Evolutionary conservation across 2,888 invertebrate genomes (phyloP), one percentile per base, ranked within the genome.

Genomic region (Parnassius glacialis): DNA sequence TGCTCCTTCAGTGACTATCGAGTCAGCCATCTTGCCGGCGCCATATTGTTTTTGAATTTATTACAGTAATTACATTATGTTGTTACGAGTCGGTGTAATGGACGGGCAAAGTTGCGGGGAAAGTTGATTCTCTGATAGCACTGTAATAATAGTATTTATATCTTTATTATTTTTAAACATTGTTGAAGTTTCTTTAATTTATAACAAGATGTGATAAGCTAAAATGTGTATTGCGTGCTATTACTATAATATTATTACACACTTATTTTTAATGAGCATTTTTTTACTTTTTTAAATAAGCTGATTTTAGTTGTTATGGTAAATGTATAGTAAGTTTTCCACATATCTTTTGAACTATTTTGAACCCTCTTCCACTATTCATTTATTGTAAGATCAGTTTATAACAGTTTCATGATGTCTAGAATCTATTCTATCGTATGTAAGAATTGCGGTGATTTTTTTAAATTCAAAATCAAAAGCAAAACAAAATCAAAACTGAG

Each of bases 31-130:
- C 82, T 83, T 82, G 73, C 65, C 59, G 66, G 68, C 78, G 80
- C 83, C 81, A 81, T 87, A 85, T 84, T 85, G 84, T 82, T 83
- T 84, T 85, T 79, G 78, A 82, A 83, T 86, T 85, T 87, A 87
- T 84, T 79, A 80, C 79, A 68, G 78, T 79, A 84, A 85, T 87
- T 85, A 85, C 78, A 77, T 78, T 77, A 62, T 34, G 62, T 58
- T 81, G 79, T 81, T 70, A 72, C 76, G 73, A 74, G 74, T 72
- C 70, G 68, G 67, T 71, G 68, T 71, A 75, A 78, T 78, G 80
- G 76, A 78, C 72, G 71, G 70, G 68, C 66, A 66, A 62, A 71
- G 70, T 70, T 67, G 70, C 69, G 64, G 70, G 69, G 65, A 71
- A 72, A 72, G 67, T 71, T 70, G 57, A 58, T 68, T 68, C 66